phyloP scores from a whole-genome alignment of 2,797 vertebrate genomes.

The Gephyroberyx darwinii region DNA sequence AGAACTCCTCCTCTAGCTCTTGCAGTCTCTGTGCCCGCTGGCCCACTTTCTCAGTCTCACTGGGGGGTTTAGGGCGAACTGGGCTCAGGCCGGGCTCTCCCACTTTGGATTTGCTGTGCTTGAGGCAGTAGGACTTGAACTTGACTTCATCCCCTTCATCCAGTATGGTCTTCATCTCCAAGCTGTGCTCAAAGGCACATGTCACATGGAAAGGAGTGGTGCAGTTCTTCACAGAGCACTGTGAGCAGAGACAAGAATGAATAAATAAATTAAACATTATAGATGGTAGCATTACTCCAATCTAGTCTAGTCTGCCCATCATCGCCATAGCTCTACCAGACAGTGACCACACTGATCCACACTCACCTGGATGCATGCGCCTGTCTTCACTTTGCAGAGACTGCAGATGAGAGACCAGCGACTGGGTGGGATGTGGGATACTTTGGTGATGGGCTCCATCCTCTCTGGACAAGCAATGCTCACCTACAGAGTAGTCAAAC shows the following conservation, averaged over 20 bases:
- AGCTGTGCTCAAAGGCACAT: slow-evolving; percentile 96
- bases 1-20: slow-evolving; percentile 97
- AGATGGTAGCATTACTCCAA: neutral
- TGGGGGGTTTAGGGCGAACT: slow-evolving; percentile 84
- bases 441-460: slow-evolving; percentile 99
- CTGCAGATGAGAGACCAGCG: slow-evolving; percentile 98
- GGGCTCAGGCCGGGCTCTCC: slow-evolving; percentile 81
- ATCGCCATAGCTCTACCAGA: slow-evolving; percentile 2
- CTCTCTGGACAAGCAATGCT: slow-evolving; percentile 98
- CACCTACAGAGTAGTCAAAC: slow-evolving; percentile 79
- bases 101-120: slow-evolving; percentile 92
- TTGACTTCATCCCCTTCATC: slow-evolving; percentile 98
- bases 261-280: neutral
- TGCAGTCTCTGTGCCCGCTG: slow-evolving; percentile 93
- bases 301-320: neutral
- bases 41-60: slow-evolving; percentile 88
- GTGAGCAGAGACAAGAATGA: neutral
- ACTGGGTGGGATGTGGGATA: slow-evolving; percentile 97
- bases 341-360: neutral
- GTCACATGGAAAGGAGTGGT: slow-evolving; percentile 98
- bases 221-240: slow-evolving; percentile 99
- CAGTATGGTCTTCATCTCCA: slow-evolving; percentile 98
- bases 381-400: slow-evolving; percentile 96
- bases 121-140: slow-evolving; percentile 97
- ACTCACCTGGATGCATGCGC: slow-evolving; percentile 97